These are phyloP conservation scores for Forbesichthys papilliferus DNA, from an alignment of 2,113 vertebrate species.

Conservation along the genomic window DNA sequence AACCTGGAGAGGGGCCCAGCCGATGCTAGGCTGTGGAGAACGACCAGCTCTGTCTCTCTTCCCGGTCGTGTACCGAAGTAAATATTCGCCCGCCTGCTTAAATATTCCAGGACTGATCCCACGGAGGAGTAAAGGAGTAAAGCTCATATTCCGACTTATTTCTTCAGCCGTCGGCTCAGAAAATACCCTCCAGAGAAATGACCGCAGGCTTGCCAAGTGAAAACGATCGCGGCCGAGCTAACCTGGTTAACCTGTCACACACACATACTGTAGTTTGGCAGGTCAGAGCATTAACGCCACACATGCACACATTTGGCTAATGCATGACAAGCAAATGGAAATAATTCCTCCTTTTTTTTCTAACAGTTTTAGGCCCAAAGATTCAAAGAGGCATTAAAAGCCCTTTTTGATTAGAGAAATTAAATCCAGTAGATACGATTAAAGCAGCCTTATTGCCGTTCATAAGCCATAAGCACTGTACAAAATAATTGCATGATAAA, in stretches of 20 bases:
- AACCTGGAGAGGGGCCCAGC: conserved; percentile 3
- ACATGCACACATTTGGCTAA: too few species aligned
- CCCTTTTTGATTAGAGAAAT: not conserved
- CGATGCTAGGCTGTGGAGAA: conserved; percentile 13
- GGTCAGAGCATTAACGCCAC: too few species aligned
- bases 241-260: too few species aligned
- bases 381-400: not conserved
- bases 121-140: conserved; percentile 27
- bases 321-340: too few species aligned
- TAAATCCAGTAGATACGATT: not conserved
- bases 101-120: conserved; percentile 44
- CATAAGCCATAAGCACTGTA: not conserved
- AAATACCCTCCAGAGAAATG: not conserved
- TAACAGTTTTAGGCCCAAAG: not conserved
- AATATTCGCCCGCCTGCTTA: conserved; percentile 50
- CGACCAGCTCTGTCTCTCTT: conserved; percentile 43
- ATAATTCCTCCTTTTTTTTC: too few species aligned
- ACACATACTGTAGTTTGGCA: too few species aligned
- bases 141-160: conserved; percentile 41
- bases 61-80: conserved; percentile 54
- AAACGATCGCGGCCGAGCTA: not conserved
- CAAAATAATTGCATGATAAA: conserved; percentile 9
- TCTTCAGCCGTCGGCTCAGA: conserved; percentile 7
- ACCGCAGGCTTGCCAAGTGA: too few species aligned
- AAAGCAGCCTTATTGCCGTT: not conserved